Evolutionary conservation across 2,113 vertebrate genomes (phyloP).

Genomic region (Cryptotis parvus): DNA sequence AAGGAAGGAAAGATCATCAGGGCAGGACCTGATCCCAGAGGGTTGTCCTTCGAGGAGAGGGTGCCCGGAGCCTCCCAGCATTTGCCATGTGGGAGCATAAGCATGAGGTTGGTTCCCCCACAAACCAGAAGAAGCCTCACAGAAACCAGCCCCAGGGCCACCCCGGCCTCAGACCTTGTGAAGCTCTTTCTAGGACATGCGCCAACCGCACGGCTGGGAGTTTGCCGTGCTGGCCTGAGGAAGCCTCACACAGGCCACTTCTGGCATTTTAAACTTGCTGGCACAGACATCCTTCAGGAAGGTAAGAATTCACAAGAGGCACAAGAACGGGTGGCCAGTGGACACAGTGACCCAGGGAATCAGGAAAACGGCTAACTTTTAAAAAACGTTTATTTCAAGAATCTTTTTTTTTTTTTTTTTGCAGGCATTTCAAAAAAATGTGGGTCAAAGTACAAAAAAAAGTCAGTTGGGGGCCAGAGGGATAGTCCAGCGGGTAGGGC

Average conservation of each 20-base stretch:
- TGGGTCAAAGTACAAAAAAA: constrained; percentile 95
- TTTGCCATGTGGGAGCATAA: background rate
- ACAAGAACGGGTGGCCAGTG: background rate
- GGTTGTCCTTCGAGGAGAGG: background rate
- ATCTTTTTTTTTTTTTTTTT: constrained; percentile 90
- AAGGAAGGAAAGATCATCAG: too few species aligned
- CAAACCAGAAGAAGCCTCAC: background rate
- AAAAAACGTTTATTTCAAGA: constrained; percentile 97
- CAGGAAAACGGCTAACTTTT: constrained; percentile 71
- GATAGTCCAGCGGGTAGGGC: too few species aligned
- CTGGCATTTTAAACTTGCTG: background rate
- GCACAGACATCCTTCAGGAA: background rate
- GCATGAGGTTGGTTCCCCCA: background rate
- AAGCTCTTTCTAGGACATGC: background rate
- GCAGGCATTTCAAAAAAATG: constrained; percentile 93
- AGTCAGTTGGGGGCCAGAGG: too few species aligned
- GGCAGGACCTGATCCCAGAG: too few species aligned
- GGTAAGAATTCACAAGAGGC: background rate
- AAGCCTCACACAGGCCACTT: background rate
- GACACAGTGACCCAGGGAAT: background rate
- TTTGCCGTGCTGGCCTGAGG: background rate
- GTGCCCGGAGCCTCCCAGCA: background rate
- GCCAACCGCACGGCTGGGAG: too few species aligned
- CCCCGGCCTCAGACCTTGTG: background rate
- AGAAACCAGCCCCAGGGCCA: background rate